Evolutionary conservation across 2,113 vertebrate species (phyloP).

Genomic region (Burhinus bistriatus): DNA sequence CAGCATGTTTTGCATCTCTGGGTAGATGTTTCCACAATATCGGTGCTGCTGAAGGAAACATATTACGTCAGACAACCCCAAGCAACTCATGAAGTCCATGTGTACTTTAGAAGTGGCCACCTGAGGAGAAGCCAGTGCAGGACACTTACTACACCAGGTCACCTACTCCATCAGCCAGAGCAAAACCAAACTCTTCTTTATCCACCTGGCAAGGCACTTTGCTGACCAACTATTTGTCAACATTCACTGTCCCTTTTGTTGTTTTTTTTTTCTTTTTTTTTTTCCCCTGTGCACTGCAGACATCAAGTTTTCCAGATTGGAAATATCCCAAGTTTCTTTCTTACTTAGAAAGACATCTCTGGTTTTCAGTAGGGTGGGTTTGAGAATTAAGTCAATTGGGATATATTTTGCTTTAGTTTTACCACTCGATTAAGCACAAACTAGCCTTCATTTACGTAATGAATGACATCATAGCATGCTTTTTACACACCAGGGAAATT

Average conservation of each 20-base stretch:
- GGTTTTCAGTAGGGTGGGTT: background rate
- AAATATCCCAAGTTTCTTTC: background rate
- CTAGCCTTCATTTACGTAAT: slow-evolving; percentile 34
- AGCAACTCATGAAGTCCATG: background rate
- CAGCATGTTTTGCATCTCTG: background rate
- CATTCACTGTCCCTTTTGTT: too few relatives aligned
- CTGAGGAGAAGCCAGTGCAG: background rate
- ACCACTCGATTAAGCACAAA: background rate
- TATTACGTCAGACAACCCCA: background rate
- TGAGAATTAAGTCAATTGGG: background rate
- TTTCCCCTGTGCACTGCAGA: accelerated
- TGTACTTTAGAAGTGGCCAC: background rate
- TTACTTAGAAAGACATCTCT: background rate
- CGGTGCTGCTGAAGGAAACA: background rate
- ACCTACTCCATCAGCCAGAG: background rate
- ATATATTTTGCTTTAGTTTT: background rate
- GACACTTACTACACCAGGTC: background rate
- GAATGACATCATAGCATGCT: background rate
- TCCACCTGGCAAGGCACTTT: background rate
- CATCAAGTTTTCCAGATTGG: background rate
- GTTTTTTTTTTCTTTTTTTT: too few relatives aligned
- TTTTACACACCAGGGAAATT: background rate
- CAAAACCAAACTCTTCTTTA: background rate
- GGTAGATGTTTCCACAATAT: background rate
- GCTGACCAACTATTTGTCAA: background rate